Percentiles rank a stretch among this genome's conserved stretches.
These are phyloP conservation scores for Polia nebulosa DNA, from an alignment of 2,888 invertebrate species.

Conservation along the genomic window DNA sequence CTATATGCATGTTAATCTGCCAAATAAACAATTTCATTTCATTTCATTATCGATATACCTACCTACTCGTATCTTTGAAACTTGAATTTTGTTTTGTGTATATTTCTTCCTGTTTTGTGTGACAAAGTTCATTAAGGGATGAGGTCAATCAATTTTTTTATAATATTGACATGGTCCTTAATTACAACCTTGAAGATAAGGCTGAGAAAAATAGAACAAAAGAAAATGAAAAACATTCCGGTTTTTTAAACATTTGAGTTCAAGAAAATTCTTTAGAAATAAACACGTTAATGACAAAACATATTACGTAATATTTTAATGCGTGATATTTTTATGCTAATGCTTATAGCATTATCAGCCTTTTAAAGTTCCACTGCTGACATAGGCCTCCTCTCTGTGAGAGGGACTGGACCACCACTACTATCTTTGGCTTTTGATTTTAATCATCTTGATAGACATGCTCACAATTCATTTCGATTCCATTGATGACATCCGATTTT, in stretches of 20 bases:
- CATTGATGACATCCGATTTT: neutral
- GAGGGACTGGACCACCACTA: too few relatives aligned
- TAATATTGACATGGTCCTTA: neutral
- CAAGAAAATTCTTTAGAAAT: conserved; percentile 16
- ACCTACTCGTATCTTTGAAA: too few relatives aligned
- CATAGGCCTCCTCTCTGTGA: too few relatives aligned
- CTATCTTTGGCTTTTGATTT: too few relatives aligned
- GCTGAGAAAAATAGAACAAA: conserved; percentile 51
- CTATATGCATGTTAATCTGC: too few relatives aligned
- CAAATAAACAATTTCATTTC: too few relatives aligned
- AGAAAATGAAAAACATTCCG: conserved; percentile 33
- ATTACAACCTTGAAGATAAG: conserved; percentile 20
- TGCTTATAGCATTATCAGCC: too few relatives aligned
- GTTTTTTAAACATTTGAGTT: neutral
- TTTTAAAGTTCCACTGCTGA: too few relatives aligned
- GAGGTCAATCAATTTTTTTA: neutral
- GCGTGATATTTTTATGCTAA: too few relatives aligned
- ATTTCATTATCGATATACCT: too few relatives aligned
- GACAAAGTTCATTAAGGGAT: conserved; percentile 15
- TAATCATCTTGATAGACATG: too few relatives aligned
- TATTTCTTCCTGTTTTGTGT: neutral
- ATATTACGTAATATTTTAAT: neutral
- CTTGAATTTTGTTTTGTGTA: too few relatives aligned
- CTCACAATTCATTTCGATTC: neutral
- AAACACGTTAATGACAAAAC: neutral